These are phyloP conservation scores for Alosa alosa DNA, from an alignment of 2,113 vertebrate genomes.

Conservation along the genomic window DNA sequence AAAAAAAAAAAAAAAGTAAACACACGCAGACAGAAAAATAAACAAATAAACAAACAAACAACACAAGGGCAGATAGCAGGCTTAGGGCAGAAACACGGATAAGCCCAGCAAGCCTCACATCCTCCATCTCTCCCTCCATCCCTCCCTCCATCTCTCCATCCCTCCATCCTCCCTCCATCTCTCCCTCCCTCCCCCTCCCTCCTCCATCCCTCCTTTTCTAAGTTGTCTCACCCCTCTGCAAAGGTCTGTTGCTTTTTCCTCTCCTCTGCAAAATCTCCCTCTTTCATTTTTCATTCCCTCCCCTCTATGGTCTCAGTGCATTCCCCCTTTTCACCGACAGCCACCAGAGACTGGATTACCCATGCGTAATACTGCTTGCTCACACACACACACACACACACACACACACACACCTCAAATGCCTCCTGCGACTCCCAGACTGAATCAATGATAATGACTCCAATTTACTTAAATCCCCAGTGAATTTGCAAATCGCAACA, in stretches of 20 bases:
- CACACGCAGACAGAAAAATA: not conserved
- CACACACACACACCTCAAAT: not conserved
- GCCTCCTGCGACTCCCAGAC: not conserved
- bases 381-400: constrained; percentile 15
- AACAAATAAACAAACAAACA: not conserved
- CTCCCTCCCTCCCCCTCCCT: too few species aligned
- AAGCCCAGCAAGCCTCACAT: too few species aligned
- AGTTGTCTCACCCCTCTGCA: too few species aligned
- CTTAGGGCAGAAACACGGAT: too few species aligned
- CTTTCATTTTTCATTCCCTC: not conserved
- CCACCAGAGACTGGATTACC: not conserved
- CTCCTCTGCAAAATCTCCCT: not conserved
- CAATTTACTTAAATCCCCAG: not conserved
- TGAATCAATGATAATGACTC: constrained; percentile 11
- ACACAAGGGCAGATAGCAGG: not conserved
- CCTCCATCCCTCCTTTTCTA: too few species aligned
- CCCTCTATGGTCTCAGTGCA: not conserved
- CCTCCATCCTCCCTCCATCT: too few species aligned
- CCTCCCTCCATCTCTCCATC: too few species aligned
- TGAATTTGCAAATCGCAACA: not conserved
- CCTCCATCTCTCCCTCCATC: too few species aligned
- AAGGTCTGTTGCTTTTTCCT: not conserved
- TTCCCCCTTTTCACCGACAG: not conserved
- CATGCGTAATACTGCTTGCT: not conserved
- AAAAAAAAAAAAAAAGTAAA: not conserved